These are phyloP conservation scores for Girardinus metallicus DNA, from an alignment of 2,797 vertebrate species.

Conservation along the genomic window DNA sequence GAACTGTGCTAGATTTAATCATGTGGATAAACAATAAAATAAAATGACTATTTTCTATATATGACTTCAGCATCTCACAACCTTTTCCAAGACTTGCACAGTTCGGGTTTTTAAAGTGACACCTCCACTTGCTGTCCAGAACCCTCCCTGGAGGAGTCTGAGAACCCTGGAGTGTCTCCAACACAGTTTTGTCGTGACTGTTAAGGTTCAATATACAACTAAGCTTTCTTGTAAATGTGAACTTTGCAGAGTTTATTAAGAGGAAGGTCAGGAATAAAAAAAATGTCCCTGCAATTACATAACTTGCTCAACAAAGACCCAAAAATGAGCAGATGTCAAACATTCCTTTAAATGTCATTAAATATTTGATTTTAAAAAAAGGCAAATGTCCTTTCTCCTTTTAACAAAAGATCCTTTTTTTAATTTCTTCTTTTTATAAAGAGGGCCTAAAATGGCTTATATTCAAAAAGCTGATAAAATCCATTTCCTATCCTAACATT, in stretches of 20 bases:
- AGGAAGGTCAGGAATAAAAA: conserved; percentile 7
- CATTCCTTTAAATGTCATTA: conserved; percentile 4
- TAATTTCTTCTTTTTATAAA: not conserved
- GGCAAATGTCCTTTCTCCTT: not conserved
- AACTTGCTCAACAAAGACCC: not conserved
- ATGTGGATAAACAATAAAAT: conserved; percentile 79
- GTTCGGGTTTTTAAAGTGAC: conserved; percentile 23
- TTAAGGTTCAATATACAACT: not conserved
- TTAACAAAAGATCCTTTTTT: conserved; percentile 2
- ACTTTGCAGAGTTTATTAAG: not conserved
- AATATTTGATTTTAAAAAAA: not conserved
- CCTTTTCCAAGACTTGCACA: conserved; percentile 23
- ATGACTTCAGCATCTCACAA: conserved; percentile 58
- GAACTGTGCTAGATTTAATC: conserved; percentile 85
- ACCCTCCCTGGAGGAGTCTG: not conserved
- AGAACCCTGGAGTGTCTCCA: conserved; percentile 11
- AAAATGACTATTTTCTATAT: conserved; percentile 69
- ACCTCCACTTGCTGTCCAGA: not conserved
- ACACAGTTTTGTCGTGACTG: not conserved
- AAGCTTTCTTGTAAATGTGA: not conserved
- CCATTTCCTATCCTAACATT: not conserved
- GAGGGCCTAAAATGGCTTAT: not conserved
- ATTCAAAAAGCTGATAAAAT: not conserved
- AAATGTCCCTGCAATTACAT: conserved; percentile 7
- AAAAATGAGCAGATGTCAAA: conserved; percentile 3